A percentile compares a stretch with the other conserved stretches of the same genome.
phyloP scores from a whole-genome alignment of 1,140 invertebrate genomes.

The Pomacea maculata region DNA sequence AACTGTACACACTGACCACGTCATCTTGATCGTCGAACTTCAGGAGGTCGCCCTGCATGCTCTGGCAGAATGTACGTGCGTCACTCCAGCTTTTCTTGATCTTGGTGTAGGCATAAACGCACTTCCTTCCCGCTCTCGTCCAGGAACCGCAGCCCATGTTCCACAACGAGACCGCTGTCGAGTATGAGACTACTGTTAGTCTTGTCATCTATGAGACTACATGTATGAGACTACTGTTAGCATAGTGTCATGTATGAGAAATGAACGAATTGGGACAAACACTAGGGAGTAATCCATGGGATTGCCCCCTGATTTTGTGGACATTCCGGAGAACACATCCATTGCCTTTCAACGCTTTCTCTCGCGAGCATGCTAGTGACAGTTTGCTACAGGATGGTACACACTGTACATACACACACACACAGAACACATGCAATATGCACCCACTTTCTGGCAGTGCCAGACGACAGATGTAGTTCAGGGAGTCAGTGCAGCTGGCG shows the following conservation, averaged over 20 bases:
- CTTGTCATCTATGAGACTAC: too few species aligned
- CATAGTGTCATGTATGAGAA: not conserved
- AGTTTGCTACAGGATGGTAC: too few species aligned
- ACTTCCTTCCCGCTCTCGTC: slow-evolving; percentile 38
- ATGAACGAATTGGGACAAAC: too few species aligned
- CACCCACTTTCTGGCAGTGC: not conserved
- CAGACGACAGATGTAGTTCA: slow-evolving; percentile 34
- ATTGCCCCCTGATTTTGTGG: too few species aligned
- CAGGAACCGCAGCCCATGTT: slow-evolving; percentile 36
- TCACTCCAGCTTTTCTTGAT: slow-evolving; percentile 15
- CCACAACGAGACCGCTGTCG: not conserved
- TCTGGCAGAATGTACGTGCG: slow-evolving; percentile 19
- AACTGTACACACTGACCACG: slow-evolving; percentile 19
- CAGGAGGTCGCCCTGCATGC: slow-evolving; percentile 21
- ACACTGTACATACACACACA: not conserved
- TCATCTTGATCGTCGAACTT: slow-evolving; percentile 34
- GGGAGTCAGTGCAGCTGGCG: slow-evolving; percentile 26
- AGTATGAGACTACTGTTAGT: too few species aligned
- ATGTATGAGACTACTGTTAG: too few species aligned
- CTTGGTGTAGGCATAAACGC: slow-evolving; percentile 27
- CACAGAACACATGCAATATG: not conserved
- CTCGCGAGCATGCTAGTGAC: too few species aligned
- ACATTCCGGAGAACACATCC: too few species aligned
- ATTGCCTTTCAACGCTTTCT: too few species aligned
- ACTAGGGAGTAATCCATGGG: too few species aligned